Conservation (phyloP, 2,113 vertebrate genomes). For the Tragulus kanchil region DNA sequence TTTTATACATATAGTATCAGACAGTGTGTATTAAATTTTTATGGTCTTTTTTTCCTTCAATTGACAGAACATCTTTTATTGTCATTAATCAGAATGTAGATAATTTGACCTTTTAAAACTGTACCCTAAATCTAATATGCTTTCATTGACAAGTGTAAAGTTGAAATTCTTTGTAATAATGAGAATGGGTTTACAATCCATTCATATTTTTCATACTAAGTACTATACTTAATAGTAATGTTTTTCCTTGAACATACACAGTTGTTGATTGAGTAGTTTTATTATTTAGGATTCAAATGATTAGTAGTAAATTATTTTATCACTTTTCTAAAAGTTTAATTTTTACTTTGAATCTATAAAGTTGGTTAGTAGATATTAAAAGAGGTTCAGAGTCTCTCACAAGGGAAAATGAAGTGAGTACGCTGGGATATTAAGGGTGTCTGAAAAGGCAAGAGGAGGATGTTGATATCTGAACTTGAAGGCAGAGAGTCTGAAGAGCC, state of each 20-base stretch:
- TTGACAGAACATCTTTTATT: neutral
- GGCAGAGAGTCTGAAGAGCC: neutral
- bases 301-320: neutral
- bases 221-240: neutral
- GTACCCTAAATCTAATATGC: neutral
- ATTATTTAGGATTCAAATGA: neutral
- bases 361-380: neutral
- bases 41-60: neutral
- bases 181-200: neutral
- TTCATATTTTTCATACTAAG: neutral
- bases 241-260: neutral
- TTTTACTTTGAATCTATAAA: slow-evolving; percentile 42
- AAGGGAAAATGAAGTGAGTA: neutral
- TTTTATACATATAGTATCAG: neutral
- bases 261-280: neutral
- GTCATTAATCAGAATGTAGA: neutral
- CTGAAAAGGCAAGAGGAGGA: neutral
- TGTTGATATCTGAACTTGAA: neutral
- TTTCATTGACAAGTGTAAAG: neutral
- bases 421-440: neutral
- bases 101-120: neutral
- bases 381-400: neutral
- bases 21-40: no score
- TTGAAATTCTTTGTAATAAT: neutral
- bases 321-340: neutral